Evolutionary conservation across 1,140 invertebrate genomes (phyloP), one percentile per base, ranked within the genome.

Genomic region (Cydia strobilella): DNA sequence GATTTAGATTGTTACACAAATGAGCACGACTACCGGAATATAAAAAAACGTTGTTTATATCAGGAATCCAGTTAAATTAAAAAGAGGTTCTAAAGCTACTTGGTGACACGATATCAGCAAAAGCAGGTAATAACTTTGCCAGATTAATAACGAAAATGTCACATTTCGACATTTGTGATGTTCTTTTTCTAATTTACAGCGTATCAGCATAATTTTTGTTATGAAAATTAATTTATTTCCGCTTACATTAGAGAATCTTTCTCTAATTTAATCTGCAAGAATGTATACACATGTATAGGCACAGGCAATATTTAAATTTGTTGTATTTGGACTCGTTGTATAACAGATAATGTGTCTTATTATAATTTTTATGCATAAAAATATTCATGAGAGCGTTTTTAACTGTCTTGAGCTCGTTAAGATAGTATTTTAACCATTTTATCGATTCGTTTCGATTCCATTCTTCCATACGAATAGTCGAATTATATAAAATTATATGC

Each of bases 381-480:
- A 81, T 90, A 91, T 90, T 90, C 88, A 89, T 90, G 88, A 88
- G 80, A 84, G 84, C 80, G 81, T 74, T 81, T 76, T 84, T 84
- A 84, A 83, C 83, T 82, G 80, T 86, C 84, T 83, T 77, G 77
- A 83, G 75, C 80, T 86, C 81, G 75, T 84, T 83, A 80, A 75
- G 72, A 79, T 77, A 76, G 79, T 81, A 84, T 83, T 84, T 84
- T 81, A 83, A 81, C 78, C 80, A 74, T 84, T 83, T 80, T 80
- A 84, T 84, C 84, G 79, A 79, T 80, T 81, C 76, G 63, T 75
- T 79, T 82, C 74, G 77, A 80, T 79, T 71, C 69, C 72, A 77
- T 75, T 76, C 76, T 81, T 82, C 77, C 84, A 89, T 87, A 87
- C 79, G 82, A 87, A 86, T 87, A 45, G 82, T 81, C 82, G 79